Conservation (phyloP, 2,797 vertebrate species). For the Eleutherodactylus coqui region DNA sequence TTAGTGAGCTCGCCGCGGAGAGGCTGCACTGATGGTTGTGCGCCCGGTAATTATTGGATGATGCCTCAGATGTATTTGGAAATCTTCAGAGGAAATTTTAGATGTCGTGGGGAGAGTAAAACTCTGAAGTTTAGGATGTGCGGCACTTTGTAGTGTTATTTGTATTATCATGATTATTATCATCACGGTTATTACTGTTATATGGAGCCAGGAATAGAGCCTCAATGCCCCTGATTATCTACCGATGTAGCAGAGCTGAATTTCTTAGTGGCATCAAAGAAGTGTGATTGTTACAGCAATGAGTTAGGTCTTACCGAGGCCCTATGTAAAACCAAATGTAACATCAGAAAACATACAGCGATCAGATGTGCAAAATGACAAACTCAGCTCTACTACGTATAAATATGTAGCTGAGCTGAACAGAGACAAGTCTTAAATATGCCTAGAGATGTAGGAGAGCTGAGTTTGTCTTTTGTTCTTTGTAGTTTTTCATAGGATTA, state of each 20-base stretch:
- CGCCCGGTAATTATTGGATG: constrained; percentile 11
- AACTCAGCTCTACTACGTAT: neutral
- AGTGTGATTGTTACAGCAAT: neutral
- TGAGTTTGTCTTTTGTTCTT: neutral
- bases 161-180: constrained; percentile 6
- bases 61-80: constrained; percentile 25
- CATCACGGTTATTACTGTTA: constrained; percentile 12
- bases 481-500: no score
- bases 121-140: constrained; percentile 14
- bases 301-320: no score
- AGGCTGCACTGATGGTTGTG: neutral
- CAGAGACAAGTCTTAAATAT: no score
- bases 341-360: neutral
- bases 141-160: neutral
- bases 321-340: neutral
- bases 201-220: neutral
- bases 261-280: no score
- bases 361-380: neutral
- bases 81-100: constrained; percentile 18
- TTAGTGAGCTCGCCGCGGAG: neutral
- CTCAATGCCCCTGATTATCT: neutral
- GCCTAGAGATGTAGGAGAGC: neutral
- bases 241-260: neutral
- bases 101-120: constrained; percentile 14
- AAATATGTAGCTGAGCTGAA: no score